Percentiles rank a stretch among this genome's conserved stretches.
phyloP scores from a whole-genome alignment of 2,888 invertebrate species.

The Myopa testacea region DNA sequence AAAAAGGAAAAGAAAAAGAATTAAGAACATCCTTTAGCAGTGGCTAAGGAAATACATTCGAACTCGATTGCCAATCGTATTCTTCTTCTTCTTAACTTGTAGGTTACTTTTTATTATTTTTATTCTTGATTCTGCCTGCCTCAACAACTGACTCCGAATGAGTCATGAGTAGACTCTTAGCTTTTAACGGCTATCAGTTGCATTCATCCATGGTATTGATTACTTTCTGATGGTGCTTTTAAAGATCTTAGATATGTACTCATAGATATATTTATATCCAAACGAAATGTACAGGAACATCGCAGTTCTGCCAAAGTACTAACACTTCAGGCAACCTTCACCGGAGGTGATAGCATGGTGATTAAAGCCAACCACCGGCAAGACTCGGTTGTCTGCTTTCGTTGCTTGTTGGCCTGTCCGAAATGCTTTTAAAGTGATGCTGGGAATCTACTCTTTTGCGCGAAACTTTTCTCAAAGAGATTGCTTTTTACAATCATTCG shows the following conservation, averaged over 20 bases:
- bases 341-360: neutral
- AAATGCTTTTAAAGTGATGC: neutral
- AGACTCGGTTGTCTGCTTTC: no score
- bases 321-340: neutral
- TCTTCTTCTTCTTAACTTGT: neutral
- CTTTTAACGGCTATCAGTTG: constrained; percentile 11
- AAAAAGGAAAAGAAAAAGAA: no score
- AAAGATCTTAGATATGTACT: neutral
- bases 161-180: neutral
- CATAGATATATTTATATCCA: no score
- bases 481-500: neutral
- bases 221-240: neutral
- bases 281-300: neutral
- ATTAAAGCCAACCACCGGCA: neutral
- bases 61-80: neutral
- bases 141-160: neutral
- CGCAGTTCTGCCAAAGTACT: neutral
- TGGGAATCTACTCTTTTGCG: neutral
- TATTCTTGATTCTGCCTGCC: neutral
- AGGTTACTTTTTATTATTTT: no score
- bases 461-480: neutral
- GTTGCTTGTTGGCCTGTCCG: neutral
- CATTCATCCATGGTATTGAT: neutral
- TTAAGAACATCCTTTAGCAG: no score
- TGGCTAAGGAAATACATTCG: no score